Conservation (phyloP, 2,113 vertebrate genomes). For the Elephantulus edwardii region DNA sequence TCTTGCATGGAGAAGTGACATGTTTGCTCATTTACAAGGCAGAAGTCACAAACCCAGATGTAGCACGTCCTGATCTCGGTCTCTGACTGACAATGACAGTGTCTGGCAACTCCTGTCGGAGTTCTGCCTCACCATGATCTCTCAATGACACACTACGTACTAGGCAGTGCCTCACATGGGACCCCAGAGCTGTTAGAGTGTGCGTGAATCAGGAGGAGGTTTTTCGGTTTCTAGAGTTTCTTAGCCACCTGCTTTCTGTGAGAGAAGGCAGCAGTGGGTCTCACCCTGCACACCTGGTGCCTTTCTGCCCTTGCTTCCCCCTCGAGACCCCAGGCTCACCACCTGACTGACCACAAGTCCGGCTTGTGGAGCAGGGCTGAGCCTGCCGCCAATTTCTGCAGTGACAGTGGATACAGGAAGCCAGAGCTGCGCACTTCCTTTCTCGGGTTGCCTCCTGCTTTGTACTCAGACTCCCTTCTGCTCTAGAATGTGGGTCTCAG, state of each 20-base stretch:
- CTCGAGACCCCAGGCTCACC: background rate
- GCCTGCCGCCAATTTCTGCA: background rate
- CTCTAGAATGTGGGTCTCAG: background rate
- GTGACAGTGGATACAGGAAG: background rate
- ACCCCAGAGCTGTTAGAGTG: too few relatives aligned
- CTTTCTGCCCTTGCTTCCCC: background rate
- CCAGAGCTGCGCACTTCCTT: background rate
- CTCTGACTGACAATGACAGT: background rate
- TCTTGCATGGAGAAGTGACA: slow-evolving; percentile 56
- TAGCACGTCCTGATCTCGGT: slow-evolving; percentile 36
- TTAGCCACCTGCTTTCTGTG: background rate
- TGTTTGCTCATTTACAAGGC: slow-evolving; percentile 73
- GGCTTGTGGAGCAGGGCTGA: accelerated
- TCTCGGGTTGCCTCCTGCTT: background rate
- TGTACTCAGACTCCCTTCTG: background rate
- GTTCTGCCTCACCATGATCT: background rate
- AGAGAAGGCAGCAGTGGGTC: background rate
- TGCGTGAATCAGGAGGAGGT: background rate
- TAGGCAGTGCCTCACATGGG: background rate
- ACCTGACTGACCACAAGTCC: background rate
- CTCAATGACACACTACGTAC: background rate
- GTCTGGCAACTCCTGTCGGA: background rate
- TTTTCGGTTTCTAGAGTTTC: background rate
- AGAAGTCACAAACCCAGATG: slow-evolving; percentile 68
- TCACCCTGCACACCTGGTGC: background rate